Evolutionary conservation across 2,797 vertebrate species (phyloP).

Genomic region (Babyrousa celebensis): DNA sequence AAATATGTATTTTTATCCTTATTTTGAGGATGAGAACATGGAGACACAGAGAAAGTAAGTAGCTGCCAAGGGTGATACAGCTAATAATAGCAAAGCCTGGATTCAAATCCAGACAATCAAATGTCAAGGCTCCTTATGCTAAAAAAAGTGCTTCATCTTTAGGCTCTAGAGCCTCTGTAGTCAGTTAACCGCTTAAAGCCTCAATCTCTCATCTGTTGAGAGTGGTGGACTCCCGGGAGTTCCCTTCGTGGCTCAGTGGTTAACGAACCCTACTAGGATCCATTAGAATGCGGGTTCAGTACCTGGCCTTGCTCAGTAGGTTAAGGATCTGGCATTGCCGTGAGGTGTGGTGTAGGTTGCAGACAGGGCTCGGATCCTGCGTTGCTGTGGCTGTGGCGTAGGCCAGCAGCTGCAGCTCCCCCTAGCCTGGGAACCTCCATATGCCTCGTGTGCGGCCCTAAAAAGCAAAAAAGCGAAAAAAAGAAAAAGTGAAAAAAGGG

Average conservation of each 20-base stretch:
- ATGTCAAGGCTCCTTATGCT: constrained; percentile 18
- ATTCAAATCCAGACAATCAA: constrained; percentile 48
- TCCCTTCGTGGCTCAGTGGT: no score
- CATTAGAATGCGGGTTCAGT: no score
- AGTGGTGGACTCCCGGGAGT: background rate
- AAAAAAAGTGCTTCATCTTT: background rate
- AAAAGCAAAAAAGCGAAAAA: no score
- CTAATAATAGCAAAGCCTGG: constrained; percentile 41
- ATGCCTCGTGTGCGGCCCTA: no score
- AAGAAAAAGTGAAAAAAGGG: background rate
- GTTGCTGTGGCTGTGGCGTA: no score
- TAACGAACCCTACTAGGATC: no score
- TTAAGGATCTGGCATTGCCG: no score
- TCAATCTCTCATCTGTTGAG: background rate
- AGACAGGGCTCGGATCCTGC: no score
- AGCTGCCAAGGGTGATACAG: background rate
- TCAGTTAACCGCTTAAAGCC: constrained; percentile 1
- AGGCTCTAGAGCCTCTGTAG: background rate
- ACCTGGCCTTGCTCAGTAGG: no score
- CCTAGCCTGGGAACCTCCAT: no score
- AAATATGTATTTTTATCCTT: constrained; percentile 23
- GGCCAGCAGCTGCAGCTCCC: no score
- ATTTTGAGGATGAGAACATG: constrained; percentile 57
- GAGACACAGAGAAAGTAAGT: constrained; percentile 23
- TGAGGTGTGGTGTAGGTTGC: no score